Percentiles rank a stretch among this genome's conserved stretches.
Conservation (phyloP, 2,113 vertebrate genomes). For the Grantiella picta region DNA sequence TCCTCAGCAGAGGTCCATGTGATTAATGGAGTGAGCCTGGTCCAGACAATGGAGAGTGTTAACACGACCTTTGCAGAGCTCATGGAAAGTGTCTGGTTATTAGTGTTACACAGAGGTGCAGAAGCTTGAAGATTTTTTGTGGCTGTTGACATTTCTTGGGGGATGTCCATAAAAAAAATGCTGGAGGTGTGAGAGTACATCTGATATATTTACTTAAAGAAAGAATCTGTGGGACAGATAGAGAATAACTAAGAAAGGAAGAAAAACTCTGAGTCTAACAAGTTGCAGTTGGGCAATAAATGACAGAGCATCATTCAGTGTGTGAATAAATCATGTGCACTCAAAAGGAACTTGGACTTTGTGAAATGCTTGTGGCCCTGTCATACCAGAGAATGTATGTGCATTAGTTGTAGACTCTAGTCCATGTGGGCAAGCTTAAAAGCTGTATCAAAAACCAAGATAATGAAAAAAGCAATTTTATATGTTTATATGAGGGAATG, state of each 20-base stretch:
- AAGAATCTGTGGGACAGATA: background rate
- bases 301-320: background rate
- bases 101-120: background rate
- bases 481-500: background rate
- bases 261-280: background rate
- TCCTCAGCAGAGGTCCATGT: background rate
- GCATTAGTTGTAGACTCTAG: background rate
- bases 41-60: background rate
- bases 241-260: background rate
- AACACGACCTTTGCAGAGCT: conserved; percentile 1
- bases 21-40: background rate
- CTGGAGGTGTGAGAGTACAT: background rate
- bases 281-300: background rate
- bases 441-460: background rate
- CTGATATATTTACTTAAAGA: background rate
- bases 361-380: background rate
- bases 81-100: background rate
- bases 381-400: background rate
- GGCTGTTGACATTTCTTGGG: background rate
- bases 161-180: background rate
- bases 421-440: background rate
- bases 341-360: background rate
- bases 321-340: background rate
- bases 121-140: background rate
- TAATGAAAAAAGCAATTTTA: background rate